Evolutionary conservation across 1,140 invertebrate species (phyloP).

Genomic region (Chymomyza costata): DNA sequence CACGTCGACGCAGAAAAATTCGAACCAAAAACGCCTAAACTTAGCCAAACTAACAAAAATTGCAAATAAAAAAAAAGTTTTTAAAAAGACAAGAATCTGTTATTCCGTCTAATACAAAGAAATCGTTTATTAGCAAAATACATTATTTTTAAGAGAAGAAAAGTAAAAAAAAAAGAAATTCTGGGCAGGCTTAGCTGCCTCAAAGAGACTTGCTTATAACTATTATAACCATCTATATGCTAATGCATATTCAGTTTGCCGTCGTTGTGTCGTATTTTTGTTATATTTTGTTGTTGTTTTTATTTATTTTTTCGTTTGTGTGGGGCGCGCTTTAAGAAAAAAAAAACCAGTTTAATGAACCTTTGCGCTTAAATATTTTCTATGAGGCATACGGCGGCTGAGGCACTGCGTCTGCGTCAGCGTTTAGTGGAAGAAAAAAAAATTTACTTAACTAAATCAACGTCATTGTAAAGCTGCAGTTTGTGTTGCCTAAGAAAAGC

Average conservation of each 20-base stretch:
- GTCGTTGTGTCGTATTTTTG: constrained; percentile 46
- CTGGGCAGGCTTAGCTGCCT: constrained; percentile 66
- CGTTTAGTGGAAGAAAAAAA: no score
- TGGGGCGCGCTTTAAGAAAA: constrained; percentile 27
- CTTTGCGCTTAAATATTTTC: constrained; percentile 65
- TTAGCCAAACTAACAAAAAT: constrained; percentile 43
- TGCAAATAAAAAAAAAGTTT: constrained; percentile 24
- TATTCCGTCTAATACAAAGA: constrained; percentile 1
- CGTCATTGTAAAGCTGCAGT: constrained; percentile 4
- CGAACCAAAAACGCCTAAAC: constrained; percentile 32
- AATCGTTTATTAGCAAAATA: no score
- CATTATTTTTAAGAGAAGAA: no score
- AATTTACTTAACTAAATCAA: constrained; percentile 3
- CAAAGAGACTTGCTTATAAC: constrained; percentile 66
- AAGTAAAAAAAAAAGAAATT: not conserved
- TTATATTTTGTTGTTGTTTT: constrained; percentile 27
- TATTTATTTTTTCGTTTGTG: constrained; percentile 27
- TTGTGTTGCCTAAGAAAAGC: constrained; percentile 47
- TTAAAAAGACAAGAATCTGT: constrained; percentile 12
- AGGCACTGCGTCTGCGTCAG: not conserved
- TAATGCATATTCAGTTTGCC: no score
- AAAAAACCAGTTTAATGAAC: constrained; percentile 75
- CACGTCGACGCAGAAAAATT: constrained; percentile 59
- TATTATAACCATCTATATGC: no score
- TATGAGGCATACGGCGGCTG: constrained; percentile 32